These are phyloP conservation scores for Netelia virgata DNA, from an alignment of 2,888 invertebrate species.

Conservation along the genomic window DNA sequence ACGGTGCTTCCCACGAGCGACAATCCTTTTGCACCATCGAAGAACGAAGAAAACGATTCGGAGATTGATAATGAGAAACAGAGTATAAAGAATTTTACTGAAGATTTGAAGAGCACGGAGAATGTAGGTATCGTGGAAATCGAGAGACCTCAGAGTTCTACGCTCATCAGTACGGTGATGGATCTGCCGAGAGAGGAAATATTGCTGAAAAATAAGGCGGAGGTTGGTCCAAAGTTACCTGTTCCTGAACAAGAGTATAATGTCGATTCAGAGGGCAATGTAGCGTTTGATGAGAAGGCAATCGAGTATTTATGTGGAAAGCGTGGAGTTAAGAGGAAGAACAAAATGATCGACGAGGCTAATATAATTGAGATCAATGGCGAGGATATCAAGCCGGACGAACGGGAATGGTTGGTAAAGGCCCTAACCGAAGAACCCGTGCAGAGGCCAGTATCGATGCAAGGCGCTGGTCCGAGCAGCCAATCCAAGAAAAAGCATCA, in stretches of 20 bases:
- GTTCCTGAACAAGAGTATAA: slow-evolving; percentile 84
- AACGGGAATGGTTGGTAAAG: slow-evolving; percentile 93
- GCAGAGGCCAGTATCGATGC: slow-evolving; percentile 85
- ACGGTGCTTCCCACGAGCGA: not conserved
- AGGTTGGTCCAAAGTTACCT: slow-evolving; percentile 83
- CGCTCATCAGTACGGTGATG: slow-evolving; percentile 85
- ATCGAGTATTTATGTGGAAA: slow-evolving; percentile 83
- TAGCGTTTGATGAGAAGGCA: slow-evolving; percentile 83
- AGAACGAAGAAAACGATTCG: slow-evolving; percentile 4
- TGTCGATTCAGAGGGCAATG: slow-evolving; percentile 80
- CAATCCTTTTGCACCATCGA: slow-evolving; percentile 55
- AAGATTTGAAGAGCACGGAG: not conserved
- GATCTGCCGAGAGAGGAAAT: slow-evolving; percentile 85
- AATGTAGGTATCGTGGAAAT: not conserved
- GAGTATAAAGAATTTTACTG: not conserved
- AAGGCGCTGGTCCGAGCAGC: slow-evolving; percentile 87
- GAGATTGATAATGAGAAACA: not conserved
- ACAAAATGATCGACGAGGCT: slow-evolving; percentile 86
- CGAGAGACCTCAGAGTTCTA: slow-evolving; percentile 55
- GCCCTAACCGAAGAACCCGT: slow-evolving; percentile 90
- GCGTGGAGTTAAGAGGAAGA: slow-evolving; percentile 84
- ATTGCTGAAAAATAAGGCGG: slow-evolving; percentile 84
- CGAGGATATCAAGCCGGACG: slow-evolving; percentile 92
- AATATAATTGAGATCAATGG: slow-evolving; percentile 94
- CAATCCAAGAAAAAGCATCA: slow-evolving; percentile 95